Conservation (phyloP, 2,797 vertebrate species). For the Bradypus variegatus region DNA sequence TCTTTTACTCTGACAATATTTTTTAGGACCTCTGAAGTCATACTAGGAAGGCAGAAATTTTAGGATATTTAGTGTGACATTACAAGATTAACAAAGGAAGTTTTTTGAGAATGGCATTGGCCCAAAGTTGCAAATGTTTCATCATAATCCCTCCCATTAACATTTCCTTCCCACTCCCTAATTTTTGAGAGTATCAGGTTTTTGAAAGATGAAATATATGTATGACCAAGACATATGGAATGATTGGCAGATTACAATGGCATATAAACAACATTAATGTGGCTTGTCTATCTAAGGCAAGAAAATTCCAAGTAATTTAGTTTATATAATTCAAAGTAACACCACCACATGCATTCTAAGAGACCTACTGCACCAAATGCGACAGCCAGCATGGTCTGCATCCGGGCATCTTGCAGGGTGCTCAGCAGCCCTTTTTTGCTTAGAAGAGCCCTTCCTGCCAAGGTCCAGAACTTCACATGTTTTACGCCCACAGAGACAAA, state of each 20-base stretch:
- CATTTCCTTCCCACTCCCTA: background rate
- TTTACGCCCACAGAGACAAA: conserved; percentile 98
- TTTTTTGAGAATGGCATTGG: background rate
- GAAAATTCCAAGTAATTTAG: background rate
- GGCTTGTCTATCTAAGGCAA: background rate
- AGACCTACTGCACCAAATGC: conserved; percentile 97
- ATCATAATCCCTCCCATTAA: background rate
- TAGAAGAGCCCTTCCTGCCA: conserved; percentile 92
- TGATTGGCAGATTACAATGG: background rate
- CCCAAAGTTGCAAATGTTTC: background rate
- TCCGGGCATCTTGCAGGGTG: conserved; percentile 88
- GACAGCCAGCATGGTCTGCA: conserved; percentile 98
- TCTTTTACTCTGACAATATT: background rate
- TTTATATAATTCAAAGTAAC: background rate
- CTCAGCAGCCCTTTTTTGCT: conserved; percentile 96
- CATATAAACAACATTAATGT: background rate
- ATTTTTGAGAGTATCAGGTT: background rate
- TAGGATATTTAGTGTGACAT: background rate
- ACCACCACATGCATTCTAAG: background rate
- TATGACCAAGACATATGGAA: background rate
- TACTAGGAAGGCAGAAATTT: background rate
- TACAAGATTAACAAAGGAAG: background rate
- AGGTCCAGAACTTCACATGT: conserved; percentile 95
- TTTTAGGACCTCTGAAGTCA: background rate
- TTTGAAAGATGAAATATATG: background rate